These are phyloP conservation scores for Drosophila pseudotakahashii DNA, from an alignment of 2,888 invertebrate species.

Conservation along the genomic window DNA sequence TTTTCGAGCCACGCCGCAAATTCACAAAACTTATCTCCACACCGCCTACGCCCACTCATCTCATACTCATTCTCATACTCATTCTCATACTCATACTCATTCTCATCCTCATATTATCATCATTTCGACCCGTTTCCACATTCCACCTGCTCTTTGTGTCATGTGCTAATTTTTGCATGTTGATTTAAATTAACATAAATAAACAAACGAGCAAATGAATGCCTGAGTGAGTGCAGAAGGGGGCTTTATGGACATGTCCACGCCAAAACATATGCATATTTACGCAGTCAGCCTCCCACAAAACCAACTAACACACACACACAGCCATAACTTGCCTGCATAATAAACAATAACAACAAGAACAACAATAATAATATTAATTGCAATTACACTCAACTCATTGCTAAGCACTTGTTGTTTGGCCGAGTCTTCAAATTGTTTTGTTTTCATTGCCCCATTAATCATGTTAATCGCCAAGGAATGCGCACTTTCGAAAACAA, in stretches of 20 bases:
- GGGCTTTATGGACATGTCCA: slow-evolving; percentile 64
- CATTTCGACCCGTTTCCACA: not conserved
- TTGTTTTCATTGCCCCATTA: slow-evolving; percentile 39
- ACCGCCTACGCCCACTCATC: slow-evolving; percentile 13
- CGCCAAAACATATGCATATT: slow-evolving; percentile 48
- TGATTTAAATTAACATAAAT: slow-evolving; percentile 75
- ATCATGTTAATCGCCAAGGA: slow-evolving; percentile 36
- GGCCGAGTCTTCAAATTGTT: slow-evolving; percentile 10
- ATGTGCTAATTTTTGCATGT: slow-evolving; percentile 69
- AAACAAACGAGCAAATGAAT: slow-evolving; percentile 65
- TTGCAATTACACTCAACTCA: slow-evolving; percentile 35
- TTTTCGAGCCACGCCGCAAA: slow-evolving; percentile 35
- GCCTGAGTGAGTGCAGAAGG: slow-evolving; percentile 38
- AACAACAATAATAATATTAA: slow-evolving; percentile 35
- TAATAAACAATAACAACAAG: slow-evolving; percentile 28
- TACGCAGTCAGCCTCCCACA: slow-evolving; percentile 3
- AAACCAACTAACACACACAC: not conserved
- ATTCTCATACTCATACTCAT: too few species aligned
- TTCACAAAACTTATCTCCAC: slow-evolving; percentile 12
- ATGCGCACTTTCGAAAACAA: slow-evolving; percentile 7
- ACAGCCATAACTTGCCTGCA: slow-evolving; percentile 16
- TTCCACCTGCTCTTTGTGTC: slow-evolving; percentile 16
- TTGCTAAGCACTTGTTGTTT: slow-evolving; percentile 20
- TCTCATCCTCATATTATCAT: too few species aligned
- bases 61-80: not conserved